Evolutionary conservation across 2,113 vertebrate species (phyloP).

Genomic region (Aphyosemion australe): DNA sequence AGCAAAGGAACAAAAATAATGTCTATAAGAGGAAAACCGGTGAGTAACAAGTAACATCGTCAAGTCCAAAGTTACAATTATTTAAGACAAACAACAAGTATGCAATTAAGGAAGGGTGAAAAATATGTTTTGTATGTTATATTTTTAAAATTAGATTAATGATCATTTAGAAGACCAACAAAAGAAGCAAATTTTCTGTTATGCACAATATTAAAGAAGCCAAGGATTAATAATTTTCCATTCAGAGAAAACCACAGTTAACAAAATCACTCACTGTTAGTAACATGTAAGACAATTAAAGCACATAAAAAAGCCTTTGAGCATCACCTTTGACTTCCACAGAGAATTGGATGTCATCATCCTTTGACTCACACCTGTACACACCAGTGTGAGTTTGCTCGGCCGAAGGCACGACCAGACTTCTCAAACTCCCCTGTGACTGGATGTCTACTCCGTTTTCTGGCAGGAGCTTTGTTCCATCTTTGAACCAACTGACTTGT

Average conservation of each 20-base stretch:
- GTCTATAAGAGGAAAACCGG: slow-evolving; percentile 41
- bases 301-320: slow-evolving; percentile 37
- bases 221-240: not conserved
- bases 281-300: slow-evolving; percentile 57
- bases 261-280: slow-evolving; percentile 29
- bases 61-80: slow-evolving; percentile 1
- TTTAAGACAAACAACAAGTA: slow-evolving; percentile 25
- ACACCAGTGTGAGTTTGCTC: slow-evolving; percentile 71
- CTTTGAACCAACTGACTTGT: slow-evolving; percentile 73
- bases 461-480: slow-evolving; percentile 61
- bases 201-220: not conserved
- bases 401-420: slow-evolving; percentile 69
- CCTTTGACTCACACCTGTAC: slow-evolving; percentile 77
- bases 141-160: too few species aligned
- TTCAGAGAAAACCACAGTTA: slow-evolving; percentile 22
- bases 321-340: slow-evolving; percentile 80
- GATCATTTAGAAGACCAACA: too few species aligned
- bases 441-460: slow-evolving; percentile 66
- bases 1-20: slow-evolving; percentile 18
- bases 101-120: not conserved
- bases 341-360: slow-evolving; percentile 72
- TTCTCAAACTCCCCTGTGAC: slow-evolving; percentile 70
- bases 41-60: slow-evolving; percentile 15
- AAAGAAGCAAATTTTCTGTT: too few species aligned
- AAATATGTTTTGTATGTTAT: too few species aligned